These are phyloP conservation scores for Cyaniris semiargus DNA, from an alignment of 2,888 invertebrate genomes.

Conservation along the genomic window DNA sequence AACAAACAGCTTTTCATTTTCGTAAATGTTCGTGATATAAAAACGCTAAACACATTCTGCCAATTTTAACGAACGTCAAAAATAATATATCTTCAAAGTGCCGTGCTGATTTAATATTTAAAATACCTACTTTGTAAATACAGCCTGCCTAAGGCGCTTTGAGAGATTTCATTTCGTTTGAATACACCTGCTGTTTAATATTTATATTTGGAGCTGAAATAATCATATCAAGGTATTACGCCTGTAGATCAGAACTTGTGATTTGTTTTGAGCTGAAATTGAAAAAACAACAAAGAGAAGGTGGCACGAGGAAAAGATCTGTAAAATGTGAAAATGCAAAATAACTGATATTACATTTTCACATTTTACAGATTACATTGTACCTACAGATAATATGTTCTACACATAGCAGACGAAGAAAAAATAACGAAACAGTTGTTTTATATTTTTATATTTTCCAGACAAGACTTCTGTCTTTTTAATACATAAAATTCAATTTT, in stretches of 20 bases:
- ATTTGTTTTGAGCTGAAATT: neutral
- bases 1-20: neutral
- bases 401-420: too few species aligned
- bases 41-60: neutral
- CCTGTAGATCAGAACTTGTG: neutral
- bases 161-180: slow-evolving; percentile 16
- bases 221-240: neutral
- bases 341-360: too few species aligned
- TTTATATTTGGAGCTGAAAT: slow-evolving; percentile 16
- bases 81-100: slow-evolving; percentile 25
- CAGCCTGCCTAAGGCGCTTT: slow-evolving; percentile 19
- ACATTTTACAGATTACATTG: too few species aligned
- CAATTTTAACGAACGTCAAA: slow-evolving; percentile 10
- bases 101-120: slow-evolving; percentile 25
- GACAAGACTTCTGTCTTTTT: too few species aligned
- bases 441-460: too few species aligned
- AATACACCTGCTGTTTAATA: slow-evolving; percentile 12
- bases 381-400: too few species aligned
- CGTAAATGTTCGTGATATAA: neutral
- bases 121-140: slow-evolving; percentile 20
- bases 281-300: neutral
- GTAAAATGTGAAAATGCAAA: too few species aligned
- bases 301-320: too few species aligned
- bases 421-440: too few species aligned
- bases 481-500: too few species aligned